These are phyloP conservation scores for Bombus fervidus DNA, from an alignment of 1,140 invertebrate genomes.

Conservation along the genomic window DNA sequence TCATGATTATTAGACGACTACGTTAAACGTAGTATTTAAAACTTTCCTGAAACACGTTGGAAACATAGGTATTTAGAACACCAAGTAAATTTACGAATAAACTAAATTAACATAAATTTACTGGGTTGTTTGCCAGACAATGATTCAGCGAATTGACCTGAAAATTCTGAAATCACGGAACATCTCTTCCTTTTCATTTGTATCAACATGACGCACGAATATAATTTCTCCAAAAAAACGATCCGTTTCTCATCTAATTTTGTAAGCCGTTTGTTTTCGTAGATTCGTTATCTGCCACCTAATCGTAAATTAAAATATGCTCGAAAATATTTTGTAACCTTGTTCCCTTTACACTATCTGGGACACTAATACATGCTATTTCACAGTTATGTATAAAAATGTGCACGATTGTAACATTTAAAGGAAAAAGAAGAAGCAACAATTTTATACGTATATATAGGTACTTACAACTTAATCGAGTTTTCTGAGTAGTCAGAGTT, in stretches of 20 bases:
- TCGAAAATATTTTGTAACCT: background rate
- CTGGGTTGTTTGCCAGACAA: background rate
- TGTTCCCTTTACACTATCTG: background rate
- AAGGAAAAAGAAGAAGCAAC: too few species aligned
- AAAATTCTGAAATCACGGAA: background rate
- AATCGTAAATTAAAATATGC: constrained; percentile 6
- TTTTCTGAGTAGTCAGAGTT: background rate
- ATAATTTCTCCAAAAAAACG: background rate
- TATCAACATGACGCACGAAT: background rate
- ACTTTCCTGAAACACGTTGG: background rate
- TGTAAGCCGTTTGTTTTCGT: background rate
- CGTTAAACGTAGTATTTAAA: background rate
- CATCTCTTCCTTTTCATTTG: background rate
- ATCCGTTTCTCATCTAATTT: background rate
- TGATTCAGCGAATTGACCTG: background rate
- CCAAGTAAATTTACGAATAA: background rate
- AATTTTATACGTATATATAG: too few species aligned
- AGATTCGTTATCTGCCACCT: background rate
- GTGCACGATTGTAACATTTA: background rate
- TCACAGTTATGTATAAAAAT: background rate
- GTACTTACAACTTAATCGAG: background rate
- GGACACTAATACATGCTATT: background rate
- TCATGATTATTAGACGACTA: too few species aligned
- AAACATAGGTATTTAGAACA: background rate
- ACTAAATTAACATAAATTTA: constrained; percentile 3